Evolutionary conservation across 2,797 vertebrate genomes (phyloP).

Genomic region (Melopsittacus undulatus): DNA sequence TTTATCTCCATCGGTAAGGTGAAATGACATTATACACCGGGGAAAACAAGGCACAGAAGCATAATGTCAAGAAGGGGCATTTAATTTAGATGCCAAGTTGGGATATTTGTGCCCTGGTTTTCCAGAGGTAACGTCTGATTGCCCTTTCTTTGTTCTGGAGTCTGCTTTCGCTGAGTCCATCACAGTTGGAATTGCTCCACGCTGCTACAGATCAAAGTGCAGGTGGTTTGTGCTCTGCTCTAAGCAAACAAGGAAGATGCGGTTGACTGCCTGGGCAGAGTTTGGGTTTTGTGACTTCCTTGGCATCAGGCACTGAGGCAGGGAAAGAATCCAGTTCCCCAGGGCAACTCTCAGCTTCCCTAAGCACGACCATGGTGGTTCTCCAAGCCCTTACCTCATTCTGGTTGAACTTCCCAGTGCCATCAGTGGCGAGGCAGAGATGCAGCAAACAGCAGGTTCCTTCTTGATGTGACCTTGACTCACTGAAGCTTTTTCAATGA

Average conservation of each 20-base stretch:
- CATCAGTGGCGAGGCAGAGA: background rate
- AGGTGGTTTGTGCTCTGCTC: background rate
- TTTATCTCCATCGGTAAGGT: background rate
- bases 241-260: background rate
- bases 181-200: background rate
- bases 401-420: background rate
- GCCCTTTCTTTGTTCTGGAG: background rate
- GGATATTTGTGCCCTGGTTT: background rate
- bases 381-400: background rate
- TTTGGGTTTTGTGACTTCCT: background rate
- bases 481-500: background rate
- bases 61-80: background rate
- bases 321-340: background rate
- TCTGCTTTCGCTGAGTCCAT: background rate
- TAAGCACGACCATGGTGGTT: background rate
- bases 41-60: background rate
- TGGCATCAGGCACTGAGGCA: background rate
- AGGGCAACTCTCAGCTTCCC: background rate
- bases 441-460: background rate
- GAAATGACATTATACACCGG: background rate
- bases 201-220: background rate
- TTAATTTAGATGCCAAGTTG: background rate
- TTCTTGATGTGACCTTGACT: conserved; percentile 13
- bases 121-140: background rate
- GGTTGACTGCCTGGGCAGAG: background rate